Percentiles rank a stretch among this genome's conserved stretches.
Evolutionary conservation across 2,888 invertebrate genomes (phyloP).

Genomic region (Sthenelais limicola): DNA sequence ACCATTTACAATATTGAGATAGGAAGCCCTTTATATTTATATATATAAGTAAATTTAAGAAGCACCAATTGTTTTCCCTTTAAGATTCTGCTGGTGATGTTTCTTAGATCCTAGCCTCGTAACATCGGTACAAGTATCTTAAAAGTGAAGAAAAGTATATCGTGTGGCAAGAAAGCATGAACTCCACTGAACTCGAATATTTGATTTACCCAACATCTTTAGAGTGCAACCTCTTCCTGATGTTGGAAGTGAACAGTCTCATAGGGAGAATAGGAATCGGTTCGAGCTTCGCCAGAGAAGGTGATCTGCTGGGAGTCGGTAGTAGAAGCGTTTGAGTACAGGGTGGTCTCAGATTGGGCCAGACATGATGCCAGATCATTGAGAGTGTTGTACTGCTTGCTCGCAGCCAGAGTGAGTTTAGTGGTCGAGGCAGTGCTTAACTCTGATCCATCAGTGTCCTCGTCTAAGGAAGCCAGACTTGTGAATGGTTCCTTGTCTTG

Average conservation of each 20-base stretch:
- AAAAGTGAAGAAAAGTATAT: too few species aligned
- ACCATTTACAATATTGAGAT: too few species aligned
- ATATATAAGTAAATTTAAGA: too few species aligned
- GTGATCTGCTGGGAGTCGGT: slow-evolving; percentile 8
- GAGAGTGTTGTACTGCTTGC: slow-evolving; percentile 6
- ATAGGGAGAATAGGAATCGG: background rate
- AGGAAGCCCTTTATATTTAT: too few species aligned
- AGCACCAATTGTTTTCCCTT: too few species aligned
- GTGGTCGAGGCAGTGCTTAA: background rate
- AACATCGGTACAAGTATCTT: too few species aligned
- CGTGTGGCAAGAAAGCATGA: too few species aligned
- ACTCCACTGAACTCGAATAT: too few species aligned
- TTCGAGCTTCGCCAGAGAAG: background rate
- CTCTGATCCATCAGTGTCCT: background rate
- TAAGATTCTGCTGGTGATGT: too few species aligned
- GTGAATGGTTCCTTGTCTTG: background rate
- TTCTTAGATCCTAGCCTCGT: too few species aligned
- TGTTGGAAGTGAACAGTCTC: slow-evolving; percentile 33
- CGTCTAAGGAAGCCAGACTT: background rate
- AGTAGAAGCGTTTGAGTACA: slow-evolving; percentile 20
- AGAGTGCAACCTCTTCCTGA: slow-evolving; percentile 29
- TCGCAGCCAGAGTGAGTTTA: background rate
- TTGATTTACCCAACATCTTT: too few species aligned
- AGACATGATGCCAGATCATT: background rate
- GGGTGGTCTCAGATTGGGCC: slow-evolving; percentile 5